Evolutionary conservation across 2,797 vertebrate species (phyloP), one percentile per base, ranked within the genome.

Genomic region (Hypotaenidia okinawae): DNA sequence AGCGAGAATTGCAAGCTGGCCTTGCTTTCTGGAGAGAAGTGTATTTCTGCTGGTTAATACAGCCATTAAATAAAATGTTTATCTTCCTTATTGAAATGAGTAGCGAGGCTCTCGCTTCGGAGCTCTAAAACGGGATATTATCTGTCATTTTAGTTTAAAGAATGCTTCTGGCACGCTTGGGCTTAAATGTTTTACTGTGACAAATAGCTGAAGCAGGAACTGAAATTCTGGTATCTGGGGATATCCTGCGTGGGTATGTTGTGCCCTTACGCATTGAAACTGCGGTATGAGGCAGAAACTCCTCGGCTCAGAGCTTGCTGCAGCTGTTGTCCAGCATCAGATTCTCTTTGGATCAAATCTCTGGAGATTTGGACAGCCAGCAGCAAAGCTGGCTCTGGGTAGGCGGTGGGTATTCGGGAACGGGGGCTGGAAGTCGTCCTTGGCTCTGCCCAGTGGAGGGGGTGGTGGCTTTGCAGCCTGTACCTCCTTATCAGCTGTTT

Each of bases 31-130:
- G 4, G 35, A 62, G 83, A n/a, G n/a, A 33, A 62, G 32, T 10
- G 24, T 84, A 8, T 86, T 86, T 68, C 58, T 89, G 27, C 49
- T 52, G 90, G 22, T 63, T 93, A 76, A 61, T 80, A 52, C 52
- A 70, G 59, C 67, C 75, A 28, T 84, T 84, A 81, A 94, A 72
- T 75, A 79, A 58, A 83, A 25, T 73, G 86, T 90, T 90, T 89
- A 49, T 87, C 84, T 82, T 89, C 49, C 70, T 93, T 91, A 73
- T 76, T 88, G 86, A 93, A 88, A 88, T 73, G 87, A 94, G 47
- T 28, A 86, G 73, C 1, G 5, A 86, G 74, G 30, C 32, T 69
- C 83, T 84, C 13, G 0, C 80, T 78, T 77, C 13, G 32, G 79
- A 80, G 62, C 80, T 89, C 81, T 81, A 25, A 86, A 84, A 10